These are phyloP conservation scores for Ephialtes manifestator DNA, from an alignment of 2,888 invertebrate species.

Conservation along the genomic window DNA sequence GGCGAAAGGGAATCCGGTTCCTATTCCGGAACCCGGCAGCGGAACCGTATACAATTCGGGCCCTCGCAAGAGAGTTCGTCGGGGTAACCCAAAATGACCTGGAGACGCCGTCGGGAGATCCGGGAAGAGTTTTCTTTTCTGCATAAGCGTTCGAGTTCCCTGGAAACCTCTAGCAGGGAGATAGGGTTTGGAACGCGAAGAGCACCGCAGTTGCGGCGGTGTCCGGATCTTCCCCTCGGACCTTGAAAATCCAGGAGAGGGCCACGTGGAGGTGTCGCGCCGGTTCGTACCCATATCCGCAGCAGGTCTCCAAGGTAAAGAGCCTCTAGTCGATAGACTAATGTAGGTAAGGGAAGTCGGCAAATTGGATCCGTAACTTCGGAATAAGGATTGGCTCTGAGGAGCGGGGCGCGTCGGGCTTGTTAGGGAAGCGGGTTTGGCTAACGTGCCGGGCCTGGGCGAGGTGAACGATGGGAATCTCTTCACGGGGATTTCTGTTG, in stretches of 20 bases:
- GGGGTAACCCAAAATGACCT: slow-evolving; percentile 87
- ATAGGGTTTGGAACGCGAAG: slow-evolving; percentile 87
- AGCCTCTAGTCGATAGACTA: slow-evolving; percentile 90
- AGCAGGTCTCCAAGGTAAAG: slow-evolving; percentile 92
- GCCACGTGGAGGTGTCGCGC: slow-evolving; percentile 86
- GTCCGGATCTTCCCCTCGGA: slow-evolving; percentile 86
- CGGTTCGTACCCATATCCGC: slow-evolving; percentile 91
- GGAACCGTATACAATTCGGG: slow-evolving; percentile 87
- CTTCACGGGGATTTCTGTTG: slow-evolving; percentile 15
- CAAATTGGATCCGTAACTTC: slow-evolving; percentile 90
- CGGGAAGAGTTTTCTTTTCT: slow-evolving; percentile 87
- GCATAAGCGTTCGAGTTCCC: slow-evolving; percentile 83
- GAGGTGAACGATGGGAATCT: slow-evolving; percentile 72
- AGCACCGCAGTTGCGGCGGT: slow-evolving; percentile 86
- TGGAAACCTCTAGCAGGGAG: slow-evolving; percentile 87
- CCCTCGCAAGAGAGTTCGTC: slow-evolving; percentile 86
- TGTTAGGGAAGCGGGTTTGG: slow-evolving; percentile 84
- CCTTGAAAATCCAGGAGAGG: slow-evolving; percentile 90
- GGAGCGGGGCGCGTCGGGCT: slow-evolving; percentile 89
- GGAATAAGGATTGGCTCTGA: slow-evolving; percentile 92
- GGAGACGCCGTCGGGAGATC: slow-evolving; percentile 88
- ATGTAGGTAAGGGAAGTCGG: slow-evolving; percentile 91
- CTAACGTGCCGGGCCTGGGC: slow-evolving; percentile 76
- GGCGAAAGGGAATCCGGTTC: slow-evolving; percentile 88
- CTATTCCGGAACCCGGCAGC: slow-evolving; percentile 88